A percentile compares a stretch with the other conserved stretches of the same genome.
phyloP scores from a whole-genome alignment of 2,888 invertebrate genomes.

The Machimus rusticus region DNA sequence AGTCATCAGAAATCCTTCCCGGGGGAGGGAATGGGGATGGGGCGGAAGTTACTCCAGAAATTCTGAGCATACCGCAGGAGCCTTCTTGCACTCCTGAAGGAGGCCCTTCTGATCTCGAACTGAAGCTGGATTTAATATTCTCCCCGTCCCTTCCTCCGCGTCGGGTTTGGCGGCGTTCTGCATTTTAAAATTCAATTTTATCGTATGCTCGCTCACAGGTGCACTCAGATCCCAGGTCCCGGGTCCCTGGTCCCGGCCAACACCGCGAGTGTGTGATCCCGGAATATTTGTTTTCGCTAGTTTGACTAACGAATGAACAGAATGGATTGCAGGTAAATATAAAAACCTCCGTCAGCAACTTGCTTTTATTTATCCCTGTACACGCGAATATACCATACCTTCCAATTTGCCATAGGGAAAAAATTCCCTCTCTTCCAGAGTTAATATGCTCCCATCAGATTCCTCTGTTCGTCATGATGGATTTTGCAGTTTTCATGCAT shows the following conservation, averaged over 20 bases:
- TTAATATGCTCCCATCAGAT: background rate
- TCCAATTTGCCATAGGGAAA: background rate
- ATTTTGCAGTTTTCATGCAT: background rate
- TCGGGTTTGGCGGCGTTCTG: background rate
- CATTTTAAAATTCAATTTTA: slow-evolving; percentile 34
- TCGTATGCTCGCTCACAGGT: background rate
- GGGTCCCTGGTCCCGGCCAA: background rate
- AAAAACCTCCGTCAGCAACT: background rate
- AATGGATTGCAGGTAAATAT: slow-evolving; percentile 28
- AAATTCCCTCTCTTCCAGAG: background rate
- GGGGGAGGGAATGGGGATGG: background rate
- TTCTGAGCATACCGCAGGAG: background rate
- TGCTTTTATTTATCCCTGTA: background rate
- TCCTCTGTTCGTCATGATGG: background rate
- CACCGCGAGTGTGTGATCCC: background rate
- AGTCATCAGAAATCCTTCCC: background rate
- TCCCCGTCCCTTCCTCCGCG: background rate
- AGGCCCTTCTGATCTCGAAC: background rate
- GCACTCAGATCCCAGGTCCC: background rate
- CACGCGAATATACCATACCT: background rate
- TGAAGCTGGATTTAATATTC: slow-evolving; percentile 1
- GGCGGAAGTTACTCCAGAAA: background rate
- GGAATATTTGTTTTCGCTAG: slow-evolving; percentile 20
- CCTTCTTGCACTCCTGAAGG: background rate
- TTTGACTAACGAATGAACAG: slow-evolving; percentile 28